Percentiles rank a stretch among this genome's conserved stretches.
Conservation (phyloP, 2,113 vertebrate species). For the Dasyornis broadbenti region DNA sequence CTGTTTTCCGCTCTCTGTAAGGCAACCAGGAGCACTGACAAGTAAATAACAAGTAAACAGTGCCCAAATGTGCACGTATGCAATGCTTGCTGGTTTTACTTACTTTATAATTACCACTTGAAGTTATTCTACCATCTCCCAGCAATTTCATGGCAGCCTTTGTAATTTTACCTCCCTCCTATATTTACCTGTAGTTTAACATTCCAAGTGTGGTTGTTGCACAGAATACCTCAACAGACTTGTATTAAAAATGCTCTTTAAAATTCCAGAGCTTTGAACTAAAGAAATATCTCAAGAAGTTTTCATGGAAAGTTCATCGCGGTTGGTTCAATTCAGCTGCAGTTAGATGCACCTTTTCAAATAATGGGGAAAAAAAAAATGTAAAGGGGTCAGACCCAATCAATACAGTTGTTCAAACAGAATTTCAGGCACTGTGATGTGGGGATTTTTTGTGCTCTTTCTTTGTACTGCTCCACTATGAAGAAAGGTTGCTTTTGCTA, state of each 20-base stretch:
- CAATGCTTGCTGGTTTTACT: background rate
- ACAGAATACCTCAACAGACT: constrained; percentile 72
- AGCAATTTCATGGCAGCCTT: background rate
- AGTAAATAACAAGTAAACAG: background rate
- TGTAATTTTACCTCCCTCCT: constrained; percentile 1
- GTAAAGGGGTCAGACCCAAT: constrained; percentile 88
- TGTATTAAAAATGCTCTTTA: constrained; percentile 98
- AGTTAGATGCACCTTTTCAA: constrained; percentile 86
- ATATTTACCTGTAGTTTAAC: constrained; percentile 70
- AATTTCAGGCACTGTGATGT: constrained; percentile 87
- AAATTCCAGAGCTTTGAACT: constrained; percentile 93
- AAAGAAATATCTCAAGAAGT: constrained; percentile 84
- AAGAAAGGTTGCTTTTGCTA: constrained; percentile 80
- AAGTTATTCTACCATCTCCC: background rate
- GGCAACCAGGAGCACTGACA: background rate
- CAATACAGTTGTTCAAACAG: constrained; percentile 95
- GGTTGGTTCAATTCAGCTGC: constrained; percentile 77
- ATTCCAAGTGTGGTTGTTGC: constrained; percentile 66
- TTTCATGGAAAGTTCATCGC: constrained; percentile 87
- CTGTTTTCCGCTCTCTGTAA: background rate
- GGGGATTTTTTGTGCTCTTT: constrained; percentile 81
- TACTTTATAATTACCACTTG: background rate
- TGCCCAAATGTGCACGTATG: background rate
- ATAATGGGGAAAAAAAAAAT: constrained; percentile 84
- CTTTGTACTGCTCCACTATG: constrained; percentile 85